Percentiles rank a stretch among this genome's conserved stretches.
These are phyloP conservation scores for Cryptocheilus praepositus DNA, from an alignment of 2,888 invertebrate genomes.

Conservation along the genomic window DNA sequence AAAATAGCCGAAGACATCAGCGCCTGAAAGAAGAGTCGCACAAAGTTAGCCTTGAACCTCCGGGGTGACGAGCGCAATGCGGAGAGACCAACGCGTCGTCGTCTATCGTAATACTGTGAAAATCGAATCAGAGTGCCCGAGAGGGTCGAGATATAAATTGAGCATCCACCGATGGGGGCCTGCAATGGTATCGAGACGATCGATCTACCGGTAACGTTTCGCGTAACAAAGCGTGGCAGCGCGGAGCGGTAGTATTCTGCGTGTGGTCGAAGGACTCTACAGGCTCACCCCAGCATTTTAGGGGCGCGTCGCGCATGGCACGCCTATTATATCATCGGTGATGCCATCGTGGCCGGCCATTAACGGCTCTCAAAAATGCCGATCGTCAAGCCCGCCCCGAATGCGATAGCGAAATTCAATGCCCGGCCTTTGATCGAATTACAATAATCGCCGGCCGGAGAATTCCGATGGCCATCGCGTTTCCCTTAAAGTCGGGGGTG, in stretches of 20 bases:
- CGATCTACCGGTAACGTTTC: neutral
- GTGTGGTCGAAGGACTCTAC: constrained; percentile 1
- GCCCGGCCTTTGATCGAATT: constrained; percentile 15
- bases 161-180: too few relatives aligned
- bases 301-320: neutral
- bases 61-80: too few relatives aligned
- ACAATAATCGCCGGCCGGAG: constrained; percentile 9
- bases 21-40: too few relatives aligned
- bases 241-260: neutral
- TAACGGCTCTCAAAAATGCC: constrained; percentile 10
- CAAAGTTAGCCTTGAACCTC: too few relatives aligned
- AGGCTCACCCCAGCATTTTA: neutral
- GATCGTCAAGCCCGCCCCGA: neutral
- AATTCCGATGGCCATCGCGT: constrained; percentile 13
- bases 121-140: too few relatives aligned
- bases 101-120: too few relatives aligned
- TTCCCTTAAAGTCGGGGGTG: neutral
- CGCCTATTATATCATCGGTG: constrained; percentile 7
- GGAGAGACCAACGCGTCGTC: too few relatives aligned
- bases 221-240: constrained; percentile 4
- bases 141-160: too few relatives aligned
- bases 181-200: too few relatives aligned
- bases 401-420: constrained; percentile 21
- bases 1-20: too few relatives aligned
- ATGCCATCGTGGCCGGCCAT: constrained; percentile 12